Base-by-base conservation (phyloP, 2,888 invertebrate species). In the Sinhomidia bicolor region DNA sequence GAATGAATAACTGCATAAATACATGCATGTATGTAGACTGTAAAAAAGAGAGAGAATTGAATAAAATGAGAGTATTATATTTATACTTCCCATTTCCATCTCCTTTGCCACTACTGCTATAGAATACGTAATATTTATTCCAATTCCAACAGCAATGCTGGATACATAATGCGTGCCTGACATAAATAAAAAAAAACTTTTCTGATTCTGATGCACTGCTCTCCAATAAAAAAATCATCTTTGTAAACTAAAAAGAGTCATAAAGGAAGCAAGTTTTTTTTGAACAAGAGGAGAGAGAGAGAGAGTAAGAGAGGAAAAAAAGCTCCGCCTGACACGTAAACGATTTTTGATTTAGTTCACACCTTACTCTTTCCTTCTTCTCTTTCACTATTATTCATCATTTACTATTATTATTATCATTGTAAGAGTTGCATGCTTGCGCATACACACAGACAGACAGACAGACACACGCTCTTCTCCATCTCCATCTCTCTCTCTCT, bases 341-440 rank as follows among this genome's bases (percentile, higher is more conserved):
- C 51, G 76, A 76, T 76, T 76, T 76, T 76, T 76, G 76, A 76
- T 76, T 76, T 36, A 26, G 51, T 76, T 76, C 76, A 76, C 76
- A 76, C 76, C 76, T 51, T 51, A 47, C 76, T 65, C 68, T 20
- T 32, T 29, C 29, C 26, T 65, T 6, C 54, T 54, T 54, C 54
- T 17, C 14, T 54, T 54, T 54, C 17, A 60, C 7, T 23, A 20
- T 10, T 60, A 71, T 36, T 71, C 68, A 32, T 65, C 20, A 12
- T 71, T n/a, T n/a, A 12, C 41, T 41, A 7, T 20, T n/a, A n/a
- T n/a, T n/a, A n/a, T n/a, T n/a, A n/a, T 32, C 41, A 36, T 5
- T 36, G 36, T 7, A 36, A 36, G 36, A 36, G 12, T 57, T 68
- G 36, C 1, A 17, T 29, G 26, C 68, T 41, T n/a, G n/a, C 10